Evolutionary conservation across 1,140 invertebrate genomes (phyloP), one percentile per base, ranked within the genome.

Genomic region (Akabosia matsudoensis): DNA sequence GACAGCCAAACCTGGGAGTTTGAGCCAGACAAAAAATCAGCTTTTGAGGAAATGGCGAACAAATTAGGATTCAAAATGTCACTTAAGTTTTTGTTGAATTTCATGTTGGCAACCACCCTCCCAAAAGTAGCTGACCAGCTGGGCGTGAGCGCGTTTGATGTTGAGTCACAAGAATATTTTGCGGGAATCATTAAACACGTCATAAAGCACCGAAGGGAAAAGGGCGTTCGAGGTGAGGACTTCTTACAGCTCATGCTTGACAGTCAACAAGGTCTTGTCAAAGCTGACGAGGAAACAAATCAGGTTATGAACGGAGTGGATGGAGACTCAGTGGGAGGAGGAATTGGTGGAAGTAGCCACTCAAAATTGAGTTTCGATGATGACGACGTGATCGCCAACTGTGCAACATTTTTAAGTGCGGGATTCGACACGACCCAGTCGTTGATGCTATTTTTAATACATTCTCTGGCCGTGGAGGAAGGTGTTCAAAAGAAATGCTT

Each of bases 401-500:
- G 85, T 16, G 82, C 88, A 75, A 1, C 87, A 79, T 84, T 89
- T 78, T 86, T 88, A 72, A 54, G 87, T 26, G 88, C 87, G 71
- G 89, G 88, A 0, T 86, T 86, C 71, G 88, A 89, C 33, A 88
- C 85, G 1, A 84, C 85, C 0, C 82, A 87, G 1, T 85, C 81
- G 0, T 83, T 84, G 0, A 70, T 89, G 14, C 82, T 86, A 16
- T 87, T 86, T 75, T 80, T 85, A 1, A 82, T 86, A 0, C 88
- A 88, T 67, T 84, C 85, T 75, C 79, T 90, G 31, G 88, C 89
- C 0, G 73, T 85, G 31, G 84, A 89, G 80, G 84, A 83, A 0
- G 83, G 86, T 0, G 76, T 85, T 26, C 88, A 90, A 79, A 77
- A 86, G 0, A 82, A 82, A 61, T 79, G 88, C 0, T 80, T 86